Evolutionary conservation across 2,113 vertebrate species (phyloP), one percentile per base, ranked within the genome.

Genomic region (Oncorhynchus clarkii): DNA sequence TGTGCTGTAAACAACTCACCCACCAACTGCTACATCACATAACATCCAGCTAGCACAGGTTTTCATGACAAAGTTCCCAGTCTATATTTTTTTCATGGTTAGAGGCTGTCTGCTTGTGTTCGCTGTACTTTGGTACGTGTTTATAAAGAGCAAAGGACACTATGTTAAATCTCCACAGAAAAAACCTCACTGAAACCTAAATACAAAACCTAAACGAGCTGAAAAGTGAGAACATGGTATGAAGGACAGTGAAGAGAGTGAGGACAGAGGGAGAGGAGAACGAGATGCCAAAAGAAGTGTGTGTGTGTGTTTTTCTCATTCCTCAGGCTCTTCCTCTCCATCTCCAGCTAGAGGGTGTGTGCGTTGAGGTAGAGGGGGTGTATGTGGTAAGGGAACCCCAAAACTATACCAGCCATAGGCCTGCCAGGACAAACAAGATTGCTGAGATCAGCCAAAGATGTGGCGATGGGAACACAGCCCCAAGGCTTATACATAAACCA

Each of bases 401-500:
- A 78, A 86, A 80, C 86, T 85, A 78, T 86, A 84, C 69, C 2
- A 85, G 85, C 87, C 85, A 86, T 85, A 84, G 73, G 51, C 14
- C 51, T 54, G 4, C 51, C 51, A 54, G 51, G 9, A 54, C 18
- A 14, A 14, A 54, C 16, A 18, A 54, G 51, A 18, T 62, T 84
- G 85, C 89, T 84, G 77, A 81, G 85, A 88, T 88, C 88, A 87
- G 89, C 86, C 82, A 82, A 84, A 85, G 85, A 87, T 83, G 78
- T 18, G 16, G 59, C 75, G 72, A 70, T 76, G 74, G 68, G 79
- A 89, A 80, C 73, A 26, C 2, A 60, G 83, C 84, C 85, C 84
- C 24, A 26, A 76, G 84, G 81, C 81, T 18, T 70, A 54, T 54
- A 82, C 74, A 81, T 88, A 85, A 86, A 82, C 79, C 84, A 84